phyloP scores from a whole-genome alignment of 2,888 invertebrate species.

The Camptogramma bilineatum region DNA sequence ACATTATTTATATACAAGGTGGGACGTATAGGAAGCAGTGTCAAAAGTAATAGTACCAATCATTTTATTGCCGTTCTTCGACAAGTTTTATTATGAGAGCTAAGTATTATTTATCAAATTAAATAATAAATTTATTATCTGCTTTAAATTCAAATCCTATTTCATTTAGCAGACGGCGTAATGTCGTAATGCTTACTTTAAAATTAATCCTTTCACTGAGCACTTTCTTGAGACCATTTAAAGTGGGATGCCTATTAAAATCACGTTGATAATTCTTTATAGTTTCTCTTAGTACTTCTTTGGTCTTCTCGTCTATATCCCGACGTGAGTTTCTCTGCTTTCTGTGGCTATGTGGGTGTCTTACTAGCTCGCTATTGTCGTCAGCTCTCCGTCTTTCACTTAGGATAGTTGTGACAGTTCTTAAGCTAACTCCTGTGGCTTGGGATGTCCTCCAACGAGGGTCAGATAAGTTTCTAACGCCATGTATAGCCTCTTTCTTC shows the following conservation, averaged over 20 bases:
- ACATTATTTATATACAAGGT: no score
- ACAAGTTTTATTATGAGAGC: conserved; percentile 10
- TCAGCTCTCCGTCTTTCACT: conserved; percentile 12
- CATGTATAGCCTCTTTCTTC: conserved; percentile 23
- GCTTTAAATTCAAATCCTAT: conserved; percentile 20
- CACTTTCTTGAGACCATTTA: conserved; percentile 11
- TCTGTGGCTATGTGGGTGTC: conserved; percentile 21
- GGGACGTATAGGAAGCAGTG: no score
- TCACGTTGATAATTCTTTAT: conserved; percentile 12
- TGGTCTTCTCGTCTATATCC: not conserved
- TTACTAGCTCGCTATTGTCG: conserved; percentile 13
- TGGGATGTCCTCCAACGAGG: conserved; percentile 22
- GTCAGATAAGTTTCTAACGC: conserved; percentile 14
- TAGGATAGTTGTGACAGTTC: conserved; percentile 14
- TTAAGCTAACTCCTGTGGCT: conserved; percentile 25
- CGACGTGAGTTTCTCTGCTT: conserved; percentile 12
- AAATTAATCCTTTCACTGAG: conserved; percentile 21
- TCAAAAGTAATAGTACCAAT: not conserved
- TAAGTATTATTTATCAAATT: no score
- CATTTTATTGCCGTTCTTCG: not conserved
- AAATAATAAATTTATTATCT: not conserved
- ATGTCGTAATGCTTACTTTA: conserved; percentile 19
- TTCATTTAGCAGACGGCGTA: conserved; percentile 14
- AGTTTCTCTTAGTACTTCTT: conserved; percentile 10
- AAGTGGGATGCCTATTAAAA: conserved; percentile 6